Percentiles rank a stretch among this genome's conserved stretches.
These are phyloP conservation scores for Gambelia wislizenii DNA, from an alignment of 2,797 vertebrate genomes.

Conservation along the genomic window DNA sequence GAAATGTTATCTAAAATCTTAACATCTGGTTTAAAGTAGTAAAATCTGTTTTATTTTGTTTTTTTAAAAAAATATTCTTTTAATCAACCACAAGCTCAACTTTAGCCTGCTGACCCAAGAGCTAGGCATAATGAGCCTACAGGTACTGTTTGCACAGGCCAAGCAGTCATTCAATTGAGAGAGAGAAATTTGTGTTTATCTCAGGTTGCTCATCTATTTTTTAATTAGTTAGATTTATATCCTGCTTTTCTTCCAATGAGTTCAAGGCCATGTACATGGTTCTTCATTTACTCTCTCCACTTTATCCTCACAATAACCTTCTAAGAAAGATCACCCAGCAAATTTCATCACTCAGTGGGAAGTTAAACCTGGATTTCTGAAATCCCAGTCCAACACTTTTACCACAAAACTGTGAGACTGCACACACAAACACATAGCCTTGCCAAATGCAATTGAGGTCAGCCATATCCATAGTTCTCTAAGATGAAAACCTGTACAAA, in stretches of 20 bases:
- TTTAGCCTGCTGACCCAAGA: background rate
- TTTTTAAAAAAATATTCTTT: no score
- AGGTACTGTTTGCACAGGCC: background rate
- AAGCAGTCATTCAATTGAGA: background rate
- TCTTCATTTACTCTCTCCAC: background rate
- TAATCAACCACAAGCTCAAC: no score
- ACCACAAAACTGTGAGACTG: no score
- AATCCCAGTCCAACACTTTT: background rate
- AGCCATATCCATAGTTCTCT: background rate
- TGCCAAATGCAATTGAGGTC: background rate
- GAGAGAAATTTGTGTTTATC: background rate
- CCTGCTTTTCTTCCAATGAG: background rate
- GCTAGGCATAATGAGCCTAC: background rate
- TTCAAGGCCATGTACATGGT: background rate
- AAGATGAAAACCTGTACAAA: background rate
- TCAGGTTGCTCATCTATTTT: background rate
- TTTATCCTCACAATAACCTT: background rate
- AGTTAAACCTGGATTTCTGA: background rate
- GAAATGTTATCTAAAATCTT: no score
- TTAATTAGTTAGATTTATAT: background rate
- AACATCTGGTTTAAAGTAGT: no score
- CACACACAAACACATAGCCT: background rate
- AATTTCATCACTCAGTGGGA: background rate
- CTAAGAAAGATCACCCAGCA: background rate
- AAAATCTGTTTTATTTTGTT: no score